phyloP scores from a whole-genome alignment of 2,113 vertebrate species.

The Artemisiospiza belli region DNA sequence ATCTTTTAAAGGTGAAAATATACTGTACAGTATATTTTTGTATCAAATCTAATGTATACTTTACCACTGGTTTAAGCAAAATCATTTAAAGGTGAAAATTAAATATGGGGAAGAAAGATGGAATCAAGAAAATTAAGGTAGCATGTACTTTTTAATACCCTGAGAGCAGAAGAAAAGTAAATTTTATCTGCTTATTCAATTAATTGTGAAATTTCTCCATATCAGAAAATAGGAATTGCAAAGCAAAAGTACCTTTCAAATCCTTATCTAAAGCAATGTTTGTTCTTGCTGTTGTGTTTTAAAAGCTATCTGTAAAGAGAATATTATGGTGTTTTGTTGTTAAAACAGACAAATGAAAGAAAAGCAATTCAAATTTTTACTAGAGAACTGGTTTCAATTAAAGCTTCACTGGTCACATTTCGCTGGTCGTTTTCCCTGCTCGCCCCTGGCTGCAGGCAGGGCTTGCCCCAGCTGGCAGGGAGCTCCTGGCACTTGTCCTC shows the following conservation, averaged over 20 bases:
- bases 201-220: background rate
- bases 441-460: background rate
- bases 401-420: background rate
- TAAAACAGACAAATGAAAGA: background rate
- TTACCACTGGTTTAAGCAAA: background rate
- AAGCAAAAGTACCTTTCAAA: background rate
- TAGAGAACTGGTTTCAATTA: background rate
- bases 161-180: background rate
- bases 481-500: background rate
- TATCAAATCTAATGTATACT: background rate
- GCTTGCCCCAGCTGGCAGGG: background rate
- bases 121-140: background rate
- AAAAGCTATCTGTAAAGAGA: background rate
- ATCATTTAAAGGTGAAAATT: background rate
- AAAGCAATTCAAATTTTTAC: background rate
- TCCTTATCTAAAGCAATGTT: background rate
- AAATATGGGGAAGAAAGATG: background rate
- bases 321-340: background rate
- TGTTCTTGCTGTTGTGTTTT: background rate
- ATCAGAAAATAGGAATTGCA: background rate
- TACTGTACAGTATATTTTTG: background rate
- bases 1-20: background rate
- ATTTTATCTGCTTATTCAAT: background rate
- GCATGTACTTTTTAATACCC: background rate
- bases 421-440: rapidly evolving